Base-by-base conservation (phyloP, 2,888 invertebrate genomes). In the Harmothoe impar region DNA sequence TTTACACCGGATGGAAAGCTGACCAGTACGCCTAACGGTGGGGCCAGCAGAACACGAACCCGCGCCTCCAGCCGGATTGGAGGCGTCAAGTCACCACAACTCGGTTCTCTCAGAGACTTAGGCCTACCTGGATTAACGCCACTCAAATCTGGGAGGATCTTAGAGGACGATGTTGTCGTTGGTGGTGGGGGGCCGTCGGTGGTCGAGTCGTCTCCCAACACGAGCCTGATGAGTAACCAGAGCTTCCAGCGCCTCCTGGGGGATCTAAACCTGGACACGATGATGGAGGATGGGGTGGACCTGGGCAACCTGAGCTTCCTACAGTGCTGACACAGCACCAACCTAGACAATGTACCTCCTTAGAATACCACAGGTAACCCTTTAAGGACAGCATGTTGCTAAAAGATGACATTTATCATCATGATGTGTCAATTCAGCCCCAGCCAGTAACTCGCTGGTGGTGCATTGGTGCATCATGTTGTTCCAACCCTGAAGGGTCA, bases 1-100 rank as follows among this genome's bases (percentile, higher is more conserved):
- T 88, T 90, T 85, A 94, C 94, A 0, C 94, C 94, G 23, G 93
- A 93, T 54, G 90, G 91, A 29, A 93, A 94, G 54, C 91, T 93
- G 85, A 91, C 93, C 56, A 92, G 92, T 7, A 86, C 86, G 3
- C 62, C 85, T 0, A 43, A 86, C 25, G 31, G 68, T 29, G 35
- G 33, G 1, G 12, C 15, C 17, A 17, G n/a, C 68, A 85, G 17
- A 51, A 31, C 86, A 0, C 68, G 78, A n/a, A n/a, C 25, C 7
- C 20, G 52, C 10, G 7, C 51, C 20, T 89, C 77, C n/a, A 25
- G 23, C 15, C n/a, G 52, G 25, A 35, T n/a, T 17, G 20, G 15
- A 17, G 31, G 15, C 25, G 0, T n/a, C 23, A 90, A 33, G 33
- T 90, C 90, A 23, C 89, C 90, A 0, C 51, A 88, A 5, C 31